phyloP scores from a whole-genome alignment of 2,797 vertebrate genomes.

The Sebastes jordani region DNA sequence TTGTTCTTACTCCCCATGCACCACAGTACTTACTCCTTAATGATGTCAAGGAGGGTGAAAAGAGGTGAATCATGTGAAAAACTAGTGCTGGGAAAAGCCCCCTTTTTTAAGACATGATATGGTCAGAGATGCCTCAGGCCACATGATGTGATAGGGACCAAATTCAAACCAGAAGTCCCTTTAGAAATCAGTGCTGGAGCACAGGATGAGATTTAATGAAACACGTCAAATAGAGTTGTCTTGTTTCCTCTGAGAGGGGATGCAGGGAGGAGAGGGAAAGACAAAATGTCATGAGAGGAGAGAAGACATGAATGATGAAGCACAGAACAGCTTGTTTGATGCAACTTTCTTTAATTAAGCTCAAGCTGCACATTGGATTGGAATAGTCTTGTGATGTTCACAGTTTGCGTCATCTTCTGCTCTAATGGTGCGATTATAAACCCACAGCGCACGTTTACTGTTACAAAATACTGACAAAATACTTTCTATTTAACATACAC shows the following conservation, averaged over 20 bases:
- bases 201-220: background rate
- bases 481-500: background rate
- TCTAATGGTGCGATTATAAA: background rate
- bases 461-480: background rate
- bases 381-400: background rate
- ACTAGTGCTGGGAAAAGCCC: background rate
- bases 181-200: background rate
- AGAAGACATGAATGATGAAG: background rate
- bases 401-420: constrained; percentile 8
- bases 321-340: background rate
- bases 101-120: background rate
- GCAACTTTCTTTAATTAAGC: constrained; percentile 5
- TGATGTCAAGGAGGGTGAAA: background rate
- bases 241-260: background rate
- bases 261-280: background rate
- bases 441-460: background rate
- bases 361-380: background rate
- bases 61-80: constrained; percentile 31
- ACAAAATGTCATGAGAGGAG: no score
- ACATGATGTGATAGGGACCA: background rate
- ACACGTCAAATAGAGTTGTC: background rate
- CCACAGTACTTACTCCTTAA: background rate
- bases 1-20: constrained; percentile 8
- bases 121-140: background rate
- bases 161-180: background rate